phyloP scores from a whole-genome alignment of 2,888 invertebrate genomes.

The Ochropleura leucogaster region DNA sequence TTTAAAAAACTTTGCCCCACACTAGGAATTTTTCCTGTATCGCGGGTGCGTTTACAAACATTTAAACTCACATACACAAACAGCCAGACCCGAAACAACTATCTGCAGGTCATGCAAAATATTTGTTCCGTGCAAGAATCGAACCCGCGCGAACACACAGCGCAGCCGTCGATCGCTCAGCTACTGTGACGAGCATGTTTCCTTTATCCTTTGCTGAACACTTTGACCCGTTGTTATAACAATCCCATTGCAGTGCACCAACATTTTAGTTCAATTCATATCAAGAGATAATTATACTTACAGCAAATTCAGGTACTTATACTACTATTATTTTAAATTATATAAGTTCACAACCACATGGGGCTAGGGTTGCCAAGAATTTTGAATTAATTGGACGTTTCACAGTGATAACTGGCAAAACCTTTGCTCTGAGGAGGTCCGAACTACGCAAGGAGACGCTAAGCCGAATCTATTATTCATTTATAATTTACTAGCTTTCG shows the following conservation, averaged over 20 bases:
- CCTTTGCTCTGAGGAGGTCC: not conserved
- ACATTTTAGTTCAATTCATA: not conserved
- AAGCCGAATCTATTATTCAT: not conserved
- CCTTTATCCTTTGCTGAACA: not conserved
- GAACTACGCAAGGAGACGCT: not conserved
- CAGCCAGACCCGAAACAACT: no score
- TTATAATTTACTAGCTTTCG: no score
- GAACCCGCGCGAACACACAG: no score
- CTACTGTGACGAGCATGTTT: no score
- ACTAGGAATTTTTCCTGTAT: no score
- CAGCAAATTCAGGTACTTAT: conserved; percentile 24
- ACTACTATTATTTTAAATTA: conserved; percentile 28
- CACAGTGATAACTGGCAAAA: conserved; percentile 20
- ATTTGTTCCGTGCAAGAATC: no score
- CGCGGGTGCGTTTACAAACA: no score
- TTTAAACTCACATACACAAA: no score
- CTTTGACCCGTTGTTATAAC: not conserved
- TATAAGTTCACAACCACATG: conserved; percentile 14
- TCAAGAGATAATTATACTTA: not conserved
- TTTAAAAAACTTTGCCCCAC: no score
- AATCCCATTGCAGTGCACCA: not conserved
- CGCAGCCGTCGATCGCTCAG: no score
- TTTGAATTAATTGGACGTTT: conserved; percentile 2
- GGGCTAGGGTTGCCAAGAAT: conserved; percentile 30
- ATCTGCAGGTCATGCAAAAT: no score